phyloP scores from a whole-genome alignment of 2,888 invertebrate species.

The Rhabditoides inermis region DNA sequence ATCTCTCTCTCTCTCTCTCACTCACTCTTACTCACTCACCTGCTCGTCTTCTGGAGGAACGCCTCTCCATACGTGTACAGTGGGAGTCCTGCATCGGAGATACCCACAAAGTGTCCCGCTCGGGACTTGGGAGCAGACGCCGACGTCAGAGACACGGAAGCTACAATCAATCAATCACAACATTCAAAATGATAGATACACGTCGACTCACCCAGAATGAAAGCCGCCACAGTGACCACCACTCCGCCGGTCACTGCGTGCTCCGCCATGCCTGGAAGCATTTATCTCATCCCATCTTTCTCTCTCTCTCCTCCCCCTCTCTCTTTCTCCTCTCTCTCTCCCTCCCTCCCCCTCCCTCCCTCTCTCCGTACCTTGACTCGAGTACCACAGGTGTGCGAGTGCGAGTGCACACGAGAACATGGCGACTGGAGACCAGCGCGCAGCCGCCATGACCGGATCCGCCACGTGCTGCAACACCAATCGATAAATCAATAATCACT shows the following conservation, averaged over 20 bases:
- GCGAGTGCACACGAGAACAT: conserved; percentile 53
- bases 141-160: conserved; percentile 56
- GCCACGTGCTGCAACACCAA: conserved; percentile 29
- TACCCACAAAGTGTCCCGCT: conserved; percentile 58
- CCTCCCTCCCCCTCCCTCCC: no score
- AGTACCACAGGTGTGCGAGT: conserved; percentile 42
- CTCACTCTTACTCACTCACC: no score
- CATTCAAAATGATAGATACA: conserved; percentile 51
- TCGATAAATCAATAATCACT: no score
- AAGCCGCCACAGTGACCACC: conserved; percentile 55
- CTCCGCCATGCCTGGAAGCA: no score
- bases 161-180: conserved; percentile 42
- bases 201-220: conserved; percentile 56
- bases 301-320: no score
- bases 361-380: no score
- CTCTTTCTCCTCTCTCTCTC: no score
- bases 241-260: conserved; percentile 51
- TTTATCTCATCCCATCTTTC: no score
- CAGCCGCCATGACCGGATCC: conserved; percentile 47
- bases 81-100: conserved; percentile 57
- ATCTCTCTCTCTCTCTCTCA: no score
- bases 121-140: conserved; percentile 43
- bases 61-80: conserved; percentile 59
- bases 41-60: conserved; percentile 50
- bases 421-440: conserved; percentile 54